Evolutionary conservation across 2,888 invertebrate genomes (phyloP).

Genomic region (Plagodis pulveraria): DNA sequence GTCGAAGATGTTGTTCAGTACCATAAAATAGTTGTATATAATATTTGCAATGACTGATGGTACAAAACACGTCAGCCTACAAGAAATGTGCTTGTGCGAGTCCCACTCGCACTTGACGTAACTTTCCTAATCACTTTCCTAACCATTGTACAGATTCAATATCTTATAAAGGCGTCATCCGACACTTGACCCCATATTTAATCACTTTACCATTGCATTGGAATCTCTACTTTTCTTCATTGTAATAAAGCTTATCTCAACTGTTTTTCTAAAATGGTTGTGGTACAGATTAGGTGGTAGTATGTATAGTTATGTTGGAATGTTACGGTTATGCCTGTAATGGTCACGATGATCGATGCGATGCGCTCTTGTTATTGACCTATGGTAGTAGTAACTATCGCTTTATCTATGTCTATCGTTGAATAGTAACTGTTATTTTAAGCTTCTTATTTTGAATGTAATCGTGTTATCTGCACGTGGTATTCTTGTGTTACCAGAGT

Average conservation of each 20-base stretch:
- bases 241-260: neutral
- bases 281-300: neutral
- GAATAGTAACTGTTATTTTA: no score
- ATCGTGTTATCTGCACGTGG: slow-evolving; percentile 28
- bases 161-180: slow-evolving; percentile 31
- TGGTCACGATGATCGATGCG: slow-evolving; percentile 36
- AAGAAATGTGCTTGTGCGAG: neutral
- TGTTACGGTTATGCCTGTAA: slow-evolving; percentile 28
- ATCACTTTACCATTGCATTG: slow-evolving; percentile 3
- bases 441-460: slow-evolving; percentile 16
- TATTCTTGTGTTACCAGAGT: neutral
- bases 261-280: neutral
- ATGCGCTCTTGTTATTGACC: slow-evolving; percentile 39
- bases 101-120: neutral
- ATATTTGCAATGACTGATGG: no score
- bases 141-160: slow-evolving; percentile 13
- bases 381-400: neutral
- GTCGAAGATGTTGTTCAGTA: no score
- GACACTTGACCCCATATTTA: slow-evolving; percentile 35
- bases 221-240: slow-evolving; percentile 2
- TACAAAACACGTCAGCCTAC: neutral
- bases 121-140: slow-evolving; percentile 21
- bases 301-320: slow-evolving; percentile 29
- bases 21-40: no score
- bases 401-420: no score